Evolutionary conservation across 2,888 invertebrate species (phyloP).

Genomic region (Endotricha flammealis): DNA sequence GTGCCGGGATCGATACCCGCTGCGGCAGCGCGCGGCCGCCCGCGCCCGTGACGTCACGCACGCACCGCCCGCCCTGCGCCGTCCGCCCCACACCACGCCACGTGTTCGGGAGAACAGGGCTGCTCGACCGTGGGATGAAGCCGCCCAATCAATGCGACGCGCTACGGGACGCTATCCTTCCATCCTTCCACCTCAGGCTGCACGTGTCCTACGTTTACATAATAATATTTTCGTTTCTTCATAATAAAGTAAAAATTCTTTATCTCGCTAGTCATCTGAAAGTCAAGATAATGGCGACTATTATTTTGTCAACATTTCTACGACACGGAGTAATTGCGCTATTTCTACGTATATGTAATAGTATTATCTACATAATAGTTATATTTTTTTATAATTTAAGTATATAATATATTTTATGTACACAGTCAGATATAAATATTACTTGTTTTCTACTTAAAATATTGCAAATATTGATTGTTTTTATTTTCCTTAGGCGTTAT

Average conservation of each 20-base stretch:
- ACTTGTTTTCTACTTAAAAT: no score
- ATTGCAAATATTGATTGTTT: slow-evolving; percentile 10
- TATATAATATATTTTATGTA: no score
- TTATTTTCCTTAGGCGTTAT: slow-evolving; percentile 24
- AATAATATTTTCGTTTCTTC: no score
- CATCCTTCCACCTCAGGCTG: slow-evolving; percentile 20
- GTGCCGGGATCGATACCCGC: slow-evolving; percentile 33
- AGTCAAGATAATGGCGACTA: no score
- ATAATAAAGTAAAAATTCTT: no score
- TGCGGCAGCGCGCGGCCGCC: slow-evolving; percentile 32
- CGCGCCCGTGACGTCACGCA: slow-evolving; percentile 46
- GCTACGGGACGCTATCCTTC: slow-evolving; percentile 2
- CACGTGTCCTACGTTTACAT: not conserved
- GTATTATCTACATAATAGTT: no score
- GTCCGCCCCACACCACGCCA: slow-evolving; percentile 24
- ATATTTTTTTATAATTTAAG: no score
- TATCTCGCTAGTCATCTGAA: no score
- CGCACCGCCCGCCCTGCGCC: slow-evolving; percentile 15
- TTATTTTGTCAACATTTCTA: no score
- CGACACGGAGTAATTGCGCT: no score
- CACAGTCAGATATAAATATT: no score
- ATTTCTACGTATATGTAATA: no score
- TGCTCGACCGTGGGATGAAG: slow-evolving; percentile 20
- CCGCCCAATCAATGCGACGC: slow-evolving; percentile 35
- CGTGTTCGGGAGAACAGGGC: slow-evolving; percentile 28